Percentiles rank a stretch among this genome's conserved stretches.
Evolutionary conservation across 2,888 invertebrate genomes (phyloP).

Genomic region (Eremobia ochroleuca): DNA sequence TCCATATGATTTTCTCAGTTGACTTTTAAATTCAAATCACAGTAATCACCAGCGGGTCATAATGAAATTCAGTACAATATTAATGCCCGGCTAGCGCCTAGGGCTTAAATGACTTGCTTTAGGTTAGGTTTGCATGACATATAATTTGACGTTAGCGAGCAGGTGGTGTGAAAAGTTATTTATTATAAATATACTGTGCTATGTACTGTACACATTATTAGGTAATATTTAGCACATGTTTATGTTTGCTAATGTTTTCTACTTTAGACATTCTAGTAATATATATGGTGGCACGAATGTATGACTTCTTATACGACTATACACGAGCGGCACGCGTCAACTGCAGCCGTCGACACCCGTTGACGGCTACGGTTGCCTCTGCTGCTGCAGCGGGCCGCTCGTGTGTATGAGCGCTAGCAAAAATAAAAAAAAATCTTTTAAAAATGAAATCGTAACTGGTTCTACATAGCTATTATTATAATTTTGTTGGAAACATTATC

Average conservation of each 20-base stretch:
- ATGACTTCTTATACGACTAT: background rate
- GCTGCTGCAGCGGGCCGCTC: background rate
- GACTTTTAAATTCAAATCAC: no score
- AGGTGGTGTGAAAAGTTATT: background rate
- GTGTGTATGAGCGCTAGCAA: background rate
- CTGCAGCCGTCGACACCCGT: background rate
- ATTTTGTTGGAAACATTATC: background rate
- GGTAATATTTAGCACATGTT: slow-evolving; percentile 14
- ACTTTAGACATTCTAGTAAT: slow-evolving; percentile 4
- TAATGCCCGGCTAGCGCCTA: no score
- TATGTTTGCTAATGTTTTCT: slow-evolving; percentile 12
- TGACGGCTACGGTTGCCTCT: background rate
- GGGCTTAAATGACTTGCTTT: no score
- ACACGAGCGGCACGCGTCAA: background rate
- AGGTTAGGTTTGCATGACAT: no score
- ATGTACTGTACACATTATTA: slow-evolving; percentile 23
- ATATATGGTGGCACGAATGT: background rate
- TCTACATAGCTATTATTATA: background rate
- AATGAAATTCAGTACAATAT: no score
- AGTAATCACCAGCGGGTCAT: no score
- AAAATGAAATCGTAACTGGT: background rate
- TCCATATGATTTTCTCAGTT: no score
- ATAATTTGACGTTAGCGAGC: no score
- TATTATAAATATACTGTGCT: slow-evolving; percentile 27
- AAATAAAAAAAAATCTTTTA: background rate